Conservation (phyloP, 2,888 invertebrate species). For the Arrhopalites spinosus region DNA sequence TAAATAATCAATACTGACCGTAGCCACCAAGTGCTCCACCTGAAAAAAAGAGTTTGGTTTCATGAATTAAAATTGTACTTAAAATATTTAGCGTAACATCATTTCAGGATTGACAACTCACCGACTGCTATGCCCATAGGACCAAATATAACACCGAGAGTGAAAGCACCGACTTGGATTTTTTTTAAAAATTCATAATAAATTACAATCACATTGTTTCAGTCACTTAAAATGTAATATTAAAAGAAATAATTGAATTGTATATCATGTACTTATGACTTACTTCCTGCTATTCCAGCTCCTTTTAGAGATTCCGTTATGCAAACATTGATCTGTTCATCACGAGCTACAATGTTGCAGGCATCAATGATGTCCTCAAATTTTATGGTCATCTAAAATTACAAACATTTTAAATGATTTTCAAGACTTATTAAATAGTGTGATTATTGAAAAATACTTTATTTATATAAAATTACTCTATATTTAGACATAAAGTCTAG, state of each 20-base stretch:
- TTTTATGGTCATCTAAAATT: conserved; percentile 44
- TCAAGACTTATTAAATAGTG: too few relatives aligned
- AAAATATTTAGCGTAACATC: neutral
- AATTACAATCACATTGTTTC: too few relatives aligned
- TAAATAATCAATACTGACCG: too few relatives aligned
- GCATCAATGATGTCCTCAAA: conserved; percentile 44
- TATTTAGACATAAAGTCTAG: too few relatives aligned
- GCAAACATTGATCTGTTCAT: conserved; percentile 48
- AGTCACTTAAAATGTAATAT: too few relatives aligned
- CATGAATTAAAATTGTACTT: neutral
- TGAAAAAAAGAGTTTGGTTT: neutral
- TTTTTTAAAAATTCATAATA: too few relatives aligned
- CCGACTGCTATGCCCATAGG: conserved; percentile 51
- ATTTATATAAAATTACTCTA: too few relatives aligned
- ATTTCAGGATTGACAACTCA: too few relatives aligned
- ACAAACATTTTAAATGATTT: too few relatives aligned
- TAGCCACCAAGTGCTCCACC: conserved; percentile 48
- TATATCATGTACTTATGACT: too few relatives aligned
- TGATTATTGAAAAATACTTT: too few relatives aligned
- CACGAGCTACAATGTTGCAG: conserved; percentile 45
- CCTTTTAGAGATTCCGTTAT: conserved; percentile 50
- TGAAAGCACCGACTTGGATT: conserved; percentile 36
- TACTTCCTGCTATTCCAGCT: conserved; percentile 42
- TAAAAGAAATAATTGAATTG: too few relatives aligned
- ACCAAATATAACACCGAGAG: conserved; percentile 45